Base-by-base conservation (phyloP, 2,797 vertebrate genomes). In the Cottoperca gobio region DNA sequence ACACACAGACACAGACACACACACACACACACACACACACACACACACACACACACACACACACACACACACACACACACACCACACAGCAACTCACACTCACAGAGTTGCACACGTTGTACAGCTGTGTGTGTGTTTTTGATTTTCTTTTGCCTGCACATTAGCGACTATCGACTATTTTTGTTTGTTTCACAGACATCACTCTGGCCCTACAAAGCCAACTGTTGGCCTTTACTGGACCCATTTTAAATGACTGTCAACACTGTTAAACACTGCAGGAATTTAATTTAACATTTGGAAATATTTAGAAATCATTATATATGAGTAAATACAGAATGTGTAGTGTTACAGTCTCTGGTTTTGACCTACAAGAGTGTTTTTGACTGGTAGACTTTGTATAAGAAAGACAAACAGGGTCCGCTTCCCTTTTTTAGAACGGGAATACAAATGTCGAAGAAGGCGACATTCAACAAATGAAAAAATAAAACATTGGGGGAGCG, bases 401-500 rank as follows among this genome's bases (percentile, higher is more conserved):
- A 24, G 24, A 67, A 58, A 45, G 63, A 61, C 31, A 79, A 64
- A 61, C 1, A 39, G 26, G n/a, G 45, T 82, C 69, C 31, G 26
- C 42, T 52, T 74, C 23, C 4, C 39, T 60, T 78, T 33, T n/a
- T 33, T 63, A 63, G 49, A 76, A 21, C 3, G 2, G 64, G 72
- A 76, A 78, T 85, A 57, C 74, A 83, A 83, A 81, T 63, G 66
- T 64, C 1, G 1, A 64, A 73, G 66, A 71, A 24, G 24, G 46
- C n/a, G 40, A 52, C 55, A 58, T 50, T 70, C 35, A 49, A 72
- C 52, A 50, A 50, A 59, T 23, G 3, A n/a, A 2, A 52, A 60
- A 42, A 63, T n/a, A 55, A 57, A 78, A 62, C 61, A 66, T 42
- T 49, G 8, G 23, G 48, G 3, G 4, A 65, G 64, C 2, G 11